Evolutionary conservation across 2,888 invertebrate genomes (phyloP).

Genomic region (Liodrosophila aerea): DNA sequence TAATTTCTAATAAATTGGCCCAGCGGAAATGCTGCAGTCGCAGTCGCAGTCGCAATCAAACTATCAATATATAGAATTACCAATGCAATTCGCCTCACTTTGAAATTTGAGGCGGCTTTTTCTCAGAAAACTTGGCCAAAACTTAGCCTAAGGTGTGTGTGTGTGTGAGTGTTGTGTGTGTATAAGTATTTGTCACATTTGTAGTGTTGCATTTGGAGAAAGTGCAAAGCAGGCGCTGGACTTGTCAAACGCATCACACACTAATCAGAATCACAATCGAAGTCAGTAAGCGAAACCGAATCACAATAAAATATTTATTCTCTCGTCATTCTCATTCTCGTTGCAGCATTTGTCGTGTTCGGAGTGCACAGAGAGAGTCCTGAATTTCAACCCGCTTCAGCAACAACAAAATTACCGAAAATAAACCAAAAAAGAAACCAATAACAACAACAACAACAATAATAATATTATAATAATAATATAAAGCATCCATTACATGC

Average conservation of each 20-base stretch:
- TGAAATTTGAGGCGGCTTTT: conserved; percentile 63
- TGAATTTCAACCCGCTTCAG: conserved; percentile 41
- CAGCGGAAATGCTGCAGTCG: conserved; percentile 62
- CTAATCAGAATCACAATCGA: conserved; percentile 49
- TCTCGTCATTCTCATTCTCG: conserved; percentile 71
- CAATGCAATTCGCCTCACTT: conserved; percentile 39
- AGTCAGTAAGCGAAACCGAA: too few species aligned
- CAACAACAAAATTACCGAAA: conserved; percentile 3
- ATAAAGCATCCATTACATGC: conserved; percentile 40
- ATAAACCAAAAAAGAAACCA: conserved; percentile 8
- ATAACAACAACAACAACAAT: conserved; percentile 11
- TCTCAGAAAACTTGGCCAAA: too few species aligned
- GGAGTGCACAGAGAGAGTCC: conserved; percentile 55
- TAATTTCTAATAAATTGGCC: conserved; percentile 78
- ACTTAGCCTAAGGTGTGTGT: too few species aligned
- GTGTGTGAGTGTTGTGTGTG: too few species aligned
- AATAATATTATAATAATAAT: conserved; percentile 2
- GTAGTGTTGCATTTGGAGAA: conserved; percentile 46
- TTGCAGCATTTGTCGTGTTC: conserved; percentile 81
- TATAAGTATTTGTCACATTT: too few species aligned
- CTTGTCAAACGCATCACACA: conserved; percentile 44
- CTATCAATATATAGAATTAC: conserved; percentile 56
- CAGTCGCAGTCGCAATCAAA: conserved; percentile 13
- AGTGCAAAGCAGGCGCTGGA: conserved; percentile 60
- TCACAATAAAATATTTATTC: too few species aligned